Conservation (phyloP, 2,113 vertebrate genomes). For the Lanius collurio region DNA sequence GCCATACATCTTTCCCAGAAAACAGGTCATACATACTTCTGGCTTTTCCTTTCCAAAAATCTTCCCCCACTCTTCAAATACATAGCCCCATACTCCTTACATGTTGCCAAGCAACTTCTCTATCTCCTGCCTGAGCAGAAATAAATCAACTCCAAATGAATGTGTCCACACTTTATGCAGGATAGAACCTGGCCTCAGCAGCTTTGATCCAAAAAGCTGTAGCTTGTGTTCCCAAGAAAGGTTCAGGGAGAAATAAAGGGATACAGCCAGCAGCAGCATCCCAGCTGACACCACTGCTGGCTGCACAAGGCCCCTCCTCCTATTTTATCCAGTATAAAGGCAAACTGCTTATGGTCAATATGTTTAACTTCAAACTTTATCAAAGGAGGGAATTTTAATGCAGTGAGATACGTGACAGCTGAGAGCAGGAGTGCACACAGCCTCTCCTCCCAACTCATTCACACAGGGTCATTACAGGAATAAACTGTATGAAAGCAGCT, state of each 20-base stretch:
- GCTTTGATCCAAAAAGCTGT: background rate
- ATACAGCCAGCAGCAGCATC: background rate
- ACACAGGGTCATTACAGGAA: background rate
- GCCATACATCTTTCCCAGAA: background rate
- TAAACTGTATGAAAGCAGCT: background rate
- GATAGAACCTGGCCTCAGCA: background rate
- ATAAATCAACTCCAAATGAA: background rate
- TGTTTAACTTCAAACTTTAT: background rate
- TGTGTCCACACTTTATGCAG: accelerated
- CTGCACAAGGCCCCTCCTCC: background rate
- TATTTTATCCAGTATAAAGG: background rate
- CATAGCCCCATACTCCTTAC: background rate
- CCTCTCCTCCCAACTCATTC: background rate
- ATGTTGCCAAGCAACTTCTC: background rate
- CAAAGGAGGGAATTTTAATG: background rate
- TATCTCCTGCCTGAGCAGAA: background rate
- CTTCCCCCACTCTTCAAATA: background rate
- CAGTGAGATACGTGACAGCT: background rate
- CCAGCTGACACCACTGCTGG: background rate
- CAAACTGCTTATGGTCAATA: background rate
- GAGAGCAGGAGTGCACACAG: background rate
- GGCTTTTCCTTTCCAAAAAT: background rate
- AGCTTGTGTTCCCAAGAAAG: background rate
- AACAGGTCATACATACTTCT: background rate
- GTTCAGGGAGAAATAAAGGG: background rate